Percentiles rank a stretch among this genome's conserved stretches.
phyloP scores from a whole-genome alignment of 2,888 invertebrate genomes.

The Drosophila cyrtoloma region DNA sequence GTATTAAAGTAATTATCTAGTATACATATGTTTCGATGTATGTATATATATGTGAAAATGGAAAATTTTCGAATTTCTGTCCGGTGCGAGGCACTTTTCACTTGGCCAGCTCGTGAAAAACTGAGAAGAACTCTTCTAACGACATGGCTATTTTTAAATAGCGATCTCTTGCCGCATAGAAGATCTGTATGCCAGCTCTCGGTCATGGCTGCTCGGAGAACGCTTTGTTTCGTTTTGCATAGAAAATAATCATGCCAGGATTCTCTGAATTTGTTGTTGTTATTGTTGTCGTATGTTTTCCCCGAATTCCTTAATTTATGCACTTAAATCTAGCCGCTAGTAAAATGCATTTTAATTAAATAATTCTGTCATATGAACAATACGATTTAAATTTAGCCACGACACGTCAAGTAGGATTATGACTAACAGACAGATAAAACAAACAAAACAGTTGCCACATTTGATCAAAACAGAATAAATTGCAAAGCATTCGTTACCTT shows the following conservation, averaged over 20 bases:
- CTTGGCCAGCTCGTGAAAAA: constrained; percentile 83
- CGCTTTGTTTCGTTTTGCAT: constrained; percentile 23
- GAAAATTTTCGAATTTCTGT: constrained; percentile 51
- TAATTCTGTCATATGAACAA: constrained; percentile 55
- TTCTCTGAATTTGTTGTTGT: not conserved
- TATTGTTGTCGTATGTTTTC: constrained; percentile 15
- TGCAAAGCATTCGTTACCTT: constrained; percentile 44
- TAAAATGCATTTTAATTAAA: constrained; percentile 69
- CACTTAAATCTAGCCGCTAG: constrained; percentile 11
- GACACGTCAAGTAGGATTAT: constrained; percentile 70
- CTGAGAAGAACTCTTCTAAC: constrained; percentile 75
- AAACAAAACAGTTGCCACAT: constrained; percentile 59
- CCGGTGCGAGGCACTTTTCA: constrained; percentile 77
- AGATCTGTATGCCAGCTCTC: constrained; percentile 15
- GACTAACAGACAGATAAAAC: constrained; percentile 54
- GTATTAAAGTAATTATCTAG: constrained; percentile 28
- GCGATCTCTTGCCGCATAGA: constrained; percentile 3
- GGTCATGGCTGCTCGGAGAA: constrained; percentile 26
- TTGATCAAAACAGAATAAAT: constrained; percentile 57
- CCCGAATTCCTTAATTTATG: constrained; percentile 49
- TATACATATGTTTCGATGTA: constrained; percentile 49
- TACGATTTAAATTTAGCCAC: constrained; percentile 65
- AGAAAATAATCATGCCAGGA: constrained; percentile 29
- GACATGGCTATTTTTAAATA: constrained; percentile 82
- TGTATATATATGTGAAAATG: constrained; percentile 41